These are phyloP conservation scores for Garra rufa DNA, from an alignment of 2,113 vertebrate species.

Conservation along the genomic window DNA sequence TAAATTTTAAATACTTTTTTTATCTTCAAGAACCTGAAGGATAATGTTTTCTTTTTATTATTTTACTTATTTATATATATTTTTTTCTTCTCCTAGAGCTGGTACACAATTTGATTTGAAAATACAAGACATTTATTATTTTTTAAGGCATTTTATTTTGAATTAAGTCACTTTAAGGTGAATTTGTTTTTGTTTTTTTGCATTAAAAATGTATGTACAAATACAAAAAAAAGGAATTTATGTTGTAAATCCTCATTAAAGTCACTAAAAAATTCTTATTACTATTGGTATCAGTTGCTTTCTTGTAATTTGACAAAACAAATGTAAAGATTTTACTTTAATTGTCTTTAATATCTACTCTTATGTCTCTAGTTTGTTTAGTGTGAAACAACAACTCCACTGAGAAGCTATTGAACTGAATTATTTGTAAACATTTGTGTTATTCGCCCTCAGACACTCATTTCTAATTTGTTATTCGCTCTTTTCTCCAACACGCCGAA, in stretches of 20 bases:
- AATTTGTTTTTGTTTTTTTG: slow-evolving; percentile 48
- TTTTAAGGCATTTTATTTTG: not conserved
- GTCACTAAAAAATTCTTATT: too few relatives aligned
- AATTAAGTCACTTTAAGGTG: not conserved
- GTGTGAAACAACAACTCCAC: not conserved
- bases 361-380: not conserved
- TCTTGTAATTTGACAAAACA: not conserved
- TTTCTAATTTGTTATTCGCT: slow-evolving; percentile 3
- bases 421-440: not conserved
- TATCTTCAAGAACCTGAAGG: not conserved
- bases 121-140: not conserved
- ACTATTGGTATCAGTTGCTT: too few relatives aligned
- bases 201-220: slow-evolving; percentile 50
- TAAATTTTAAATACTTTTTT: not conserved
- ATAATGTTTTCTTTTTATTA: not conserved
- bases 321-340: not conserved
- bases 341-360: not conserved
- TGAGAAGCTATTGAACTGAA: slow-evolving; percentile 12
- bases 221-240: slow-evolving; percentile 43
- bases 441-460: slow-evolving; percentile 27
- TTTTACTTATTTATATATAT: not conserved
- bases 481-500: not conserved
- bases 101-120: not conserved
- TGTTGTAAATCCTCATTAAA: slow-evolving; percentile 71
- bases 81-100: not conserved